phyloP scores from a whole-genome alignment of 2,113 vertebrate species.

The Hiodon tergisus region DNA sequence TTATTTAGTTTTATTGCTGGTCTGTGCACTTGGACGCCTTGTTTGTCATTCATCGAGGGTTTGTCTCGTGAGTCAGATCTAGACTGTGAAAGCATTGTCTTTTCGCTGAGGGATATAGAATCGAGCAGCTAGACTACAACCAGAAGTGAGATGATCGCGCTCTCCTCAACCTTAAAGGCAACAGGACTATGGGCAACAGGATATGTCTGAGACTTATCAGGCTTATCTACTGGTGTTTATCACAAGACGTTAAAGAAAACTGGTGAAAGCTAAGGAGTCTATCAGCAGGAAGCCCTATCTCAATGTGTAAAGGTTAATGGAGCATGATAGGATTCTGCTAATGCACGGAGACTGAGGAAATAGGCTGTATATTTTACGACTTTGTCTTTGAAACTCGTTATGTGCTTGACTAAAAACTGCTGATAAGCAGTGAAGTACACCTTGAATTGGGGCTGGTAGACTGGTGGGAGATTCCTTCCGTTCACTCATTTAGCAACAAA shows the following conservation, averaged over 20 bases:
- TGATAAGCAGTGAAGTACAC: too few relatives aligned
- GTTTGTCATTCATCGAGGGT: neutral
- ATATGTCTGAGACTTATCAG: too few relatives aligned
- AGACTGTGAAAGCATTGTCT: constrained; percentile 11
- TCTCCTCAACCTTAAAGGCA: too few relatives aligned
- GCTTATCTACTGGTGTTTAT: too few relatives aligned
- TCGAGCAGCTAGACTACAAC: too few relatives aligned
- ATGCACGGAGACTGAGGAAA: neutral
- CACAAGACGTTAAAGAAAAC: neutral
- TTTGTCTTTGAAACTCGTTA: neutral
- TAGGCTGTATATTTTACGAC: neutral
- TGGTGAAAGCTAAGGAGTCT: neutral
- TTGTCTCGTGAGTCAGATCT: constrained; percentile 1
- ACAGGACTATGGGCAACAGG: too few relatives aligned
- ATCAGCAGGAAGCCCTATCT: neutral
- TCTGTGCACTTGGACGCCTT: too few relatives aligned
- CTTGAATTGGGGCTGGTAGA: neutral
- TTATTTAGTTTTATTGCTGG: neutral
- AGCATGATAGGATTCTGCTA: neutral
- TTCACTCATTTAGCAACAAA: too few relatives aligned
- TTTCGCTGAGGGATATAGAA: constrained; percentile 20
- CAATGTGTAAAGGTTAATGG: neutral
- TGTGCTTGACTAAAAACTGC: neutral
- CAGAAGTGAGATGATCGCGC: too few relatives aligned
- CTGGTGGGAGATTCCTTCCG: neutral